These are phyloP conservation scores for Ictidomys tridecemlineatus DNA, from an alignment of 2,113 vertebrate genomes.

Conservation along the genomic window DNA sequence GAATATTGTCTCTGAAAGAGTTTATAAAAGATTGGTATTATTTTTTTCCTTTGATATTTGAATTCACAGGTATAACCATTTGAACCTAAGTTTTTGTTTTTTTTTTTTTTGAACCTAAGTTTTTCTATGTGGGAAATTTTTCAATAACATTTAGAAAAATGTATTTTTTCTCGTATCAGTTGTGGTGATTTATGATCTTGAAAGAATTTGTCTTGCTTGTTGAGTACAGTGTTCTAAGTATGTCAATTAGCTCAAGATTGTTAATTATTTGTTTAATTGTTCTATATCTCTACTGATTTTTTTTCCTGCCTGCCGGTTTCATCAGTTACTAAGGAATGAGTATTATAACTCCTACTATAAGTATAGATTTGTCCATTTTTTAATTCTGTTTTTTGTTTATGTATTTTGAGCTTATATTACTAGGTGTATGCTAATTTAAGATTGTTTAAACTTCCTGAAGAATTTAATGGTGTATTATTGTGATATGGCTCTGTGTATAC, in stretches of 20 bases:
- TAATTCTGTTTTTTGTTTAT: background rate
- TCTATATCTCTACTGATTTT: background rate
- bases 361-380: background rate
- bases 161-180: background rate
- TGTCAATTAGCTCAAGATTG: background rate
- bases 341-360: background rate
- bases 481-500: background rate
- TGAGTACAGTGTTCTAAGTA: background rate
- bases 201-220: constrained; percentile 36
- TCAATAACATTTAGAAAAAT: constrained; percentile 50
- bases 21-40: background rate
- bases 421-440: background rate
- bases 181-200: constrained; percentile 34
- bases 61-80: constrained; percentile 24
- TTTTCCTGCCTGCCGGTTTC: background rate
- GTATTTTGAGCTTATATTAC: constrained; percentile 33
- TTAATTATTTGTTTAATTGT: constrained; percentile 21
- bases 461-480: constrained; percentile 22
- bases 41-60: constrained; percentile 51
- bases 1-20: constrained; percentile 29
- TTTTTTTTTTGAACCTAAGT: background rate
- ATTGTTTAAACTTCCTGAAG: constrained; percentile 30
- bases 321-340: background rate
- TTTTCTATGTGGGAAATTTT: constrained; percentile 43
- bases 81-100: constrained; percentile 19